Base-by-base conservation (phyloP, 2,797 vertebrate species). In the Paguma larvata region DNA sequence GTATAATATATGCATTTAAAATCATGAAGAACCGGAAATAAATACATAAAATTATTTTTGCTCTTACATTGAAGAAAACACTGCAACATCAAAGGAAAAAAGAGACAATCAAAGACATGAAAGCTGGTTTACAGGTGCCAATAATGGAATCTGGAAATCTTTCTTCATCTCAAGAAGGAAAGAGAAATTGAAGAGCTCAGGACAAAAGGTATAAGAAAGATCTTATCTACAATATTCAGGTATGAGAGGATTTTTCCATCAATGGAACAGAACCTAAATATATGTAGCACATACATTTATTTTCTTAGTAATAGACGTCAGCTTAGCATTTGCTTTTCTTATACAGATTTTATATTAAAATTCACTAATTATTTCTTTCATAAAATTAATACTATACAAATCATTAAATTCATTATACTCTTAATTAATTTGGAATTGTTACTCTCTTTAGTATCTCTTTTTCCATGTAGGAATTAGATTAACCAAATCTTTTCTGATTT, bases 1-100 rank as follows among this genome's bases (percentile, higher is more conserved):
- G 89, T 75, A 68, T 12, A 93, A 78, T 44, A 30, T 32, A 80
- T 90, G n/a, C 48, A 73, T 91, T 85, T 95, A 41, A 90, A 92
- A 90, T 79, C 51, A 87, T 79, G 59, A 95, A 30, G 84, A 44
- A 11, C 23, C 67, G 56, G 8, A 92, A 79, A 89, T 62, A 85
- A 83, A 86, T 80, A 38, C 25, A 80, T n/a, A 51, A 44, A 85
- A 79, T 87, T 10, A 77, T 68, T 65, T 91, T 87, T 89, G 46
- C 18, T 80, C 12, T 79, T 70, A 62, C 21, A 87, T 34, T 19
- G 16, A 92, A 8, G 56, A 94, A 87, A 86, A 11, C 12, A 63
- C 44, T 80, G 23, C 41, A 51, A n/a, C 9, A 75, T 86, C 53
- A 56, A 19, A 56, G n/a, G 6, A 80, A 82, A 63, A 91, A 25